phyloP scores from a whole-genome alignment of 2,797 vertebrate genomes.

The Neosilurus mollespiculum region DNA sequence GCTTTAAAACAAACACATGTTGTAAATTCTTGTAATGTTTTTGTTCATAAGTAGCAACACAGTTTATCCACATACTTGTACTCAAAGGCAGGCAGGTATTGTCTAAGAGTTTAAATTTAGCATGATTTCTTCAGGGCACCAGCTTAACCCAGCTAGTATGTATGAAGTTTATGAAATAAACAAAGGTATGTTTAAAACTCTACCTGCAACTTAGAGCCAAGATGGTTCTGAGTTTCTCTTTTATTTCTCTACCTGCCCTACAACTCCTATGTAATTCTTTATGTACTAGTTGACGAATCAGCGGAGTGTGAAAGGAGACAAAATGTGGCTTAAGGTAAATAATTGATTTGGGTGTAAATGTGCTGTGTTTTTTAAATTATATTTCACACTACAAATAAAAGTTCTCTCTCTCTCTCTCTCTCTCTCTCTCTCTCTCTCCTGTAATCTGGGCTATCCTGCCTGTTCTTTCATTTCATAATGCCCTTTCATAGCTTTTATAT shows the following conservation, averaged over 20 bases:
- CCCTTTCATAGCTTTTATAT: too few species aligned
- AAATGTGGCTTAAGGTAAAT: not conserved
- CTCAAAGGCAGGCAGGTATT: not conserved
- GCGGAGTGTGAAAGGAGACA: too few species aligned
- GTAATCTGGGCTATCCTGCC: too few species aligned
- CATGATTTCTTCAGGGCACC: not conserved
- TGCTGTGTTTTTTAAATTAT: not conserved
- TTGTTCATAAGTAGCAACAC: not conserved
- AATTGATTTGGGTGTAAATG: not conserved
- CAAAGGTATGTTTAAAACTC: not conserved
- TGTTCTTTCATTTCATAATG: too few species aligned
- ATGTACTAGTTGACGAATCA: not conserved
- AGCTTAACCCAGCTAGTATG: not conserved
- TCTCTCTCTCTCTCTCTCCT: too few species aligned
- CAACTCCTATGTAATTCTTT: not conserved
- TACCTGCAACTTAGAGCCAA: not conserved
- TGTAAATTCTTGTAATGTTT: constrained; percentile 16
- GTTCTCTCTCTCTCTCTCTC: not conserved
- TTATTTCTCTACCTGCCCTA: not conserved
- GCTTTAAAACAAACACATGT: constrained; percentile 24
- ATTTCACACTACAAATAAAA: not conserved
- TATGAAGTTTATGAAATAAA: not conserved
- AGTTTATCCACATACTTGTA: constrained; percentile 2
- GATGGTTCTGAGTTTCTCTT: not conserved
- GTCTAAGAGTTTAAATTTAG: constrained; percentile 23